phyloP scores from a whole-genome alignment of 2,888 invertebrate genomes.

The Lycia hirtaria region DNA sequence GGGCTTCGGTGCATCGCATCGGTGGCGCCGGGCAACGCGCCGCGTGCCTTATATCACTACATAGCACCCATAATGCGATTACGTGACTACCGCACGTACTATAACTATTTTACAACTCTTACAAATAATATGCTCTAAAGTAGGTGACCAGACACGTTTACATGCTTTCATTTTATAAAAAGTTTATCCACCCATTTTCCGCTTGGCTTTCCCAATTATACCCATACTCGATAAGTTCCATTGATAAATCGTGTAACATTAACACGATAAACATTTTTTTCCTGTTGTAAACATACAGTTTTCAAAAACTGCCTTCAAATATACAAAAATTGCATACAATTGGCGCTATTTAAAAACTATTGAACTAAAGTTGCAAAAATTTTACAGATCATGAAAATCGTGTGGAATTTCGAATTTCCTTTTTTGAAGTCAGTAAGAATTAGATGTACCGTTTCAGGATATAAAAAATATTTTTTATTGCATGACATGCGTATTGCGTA shows the following conservation, averaged over 20 bases:
- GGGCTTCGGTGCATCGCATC: constrained; percentile 35
- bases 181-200: neutral
- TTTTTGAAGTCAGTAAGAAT: too few relatives aligned
- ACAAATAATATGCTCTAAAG: constrained; percentile 53
- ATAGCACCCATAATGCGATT: constrained; percentile 48
- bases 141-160: constrained; percentile 48
- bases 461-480: constrained; percentile 2
- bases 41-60: neutral
- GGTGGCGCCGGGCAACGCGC: constrained; percentile 33
- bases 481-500: constrained; percentile 12
- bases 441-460: neutral
- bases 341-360: too few relatives aligned
- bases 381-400: too few relatives aligned
- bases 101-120: constrained; percentile 52
- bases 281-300: too few relatives aligned
- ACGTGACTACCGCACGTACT: constrained; percentile 77
- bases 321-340: too few relatives aligned
- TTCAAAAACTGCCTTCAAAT: too few relatives aligned
- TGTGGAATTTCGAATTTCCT: too few relatives aligned
- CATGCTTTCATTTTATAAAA: constrained; percentile 11
- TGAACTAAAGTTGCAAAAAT: too few relatives aligned
- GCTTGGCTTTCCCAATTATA: constrained; percentile 5
- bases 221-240: constrained; percentile 17
- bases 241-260: constrained; percentile 8
- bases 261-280: neutral